Conservation (phyloP, 2,113 vertebrate genomes). For the Actinemys pallida region DNA sequence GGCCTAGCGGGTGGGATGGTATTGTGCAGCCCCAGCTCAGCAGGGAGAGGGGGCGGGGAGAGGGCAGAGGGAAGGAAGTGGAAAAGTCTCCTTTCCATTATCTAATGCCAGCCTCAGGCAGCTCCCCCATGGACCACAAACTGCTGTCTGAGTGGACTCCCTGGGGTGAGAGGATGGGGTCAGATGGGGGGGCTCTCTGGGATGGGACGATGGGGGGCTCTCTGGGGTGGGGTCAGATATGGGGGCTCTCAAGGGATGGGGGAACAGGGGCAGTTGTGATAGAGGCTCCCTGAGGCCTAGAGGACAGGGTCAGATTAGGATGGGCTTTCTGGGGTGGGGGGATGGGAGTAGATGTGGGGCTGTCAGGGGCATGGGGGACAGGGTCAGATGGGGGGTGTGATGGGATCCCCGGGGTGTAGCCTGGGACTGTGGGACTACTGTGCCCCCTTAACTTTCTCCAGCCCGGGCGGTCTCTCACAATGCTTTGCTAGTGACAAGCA, state of each 20-base stretch:
- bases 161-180: neutral
- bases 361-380: no score
- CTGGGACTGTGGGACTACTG: no score
- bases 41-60: rapidly evolving
- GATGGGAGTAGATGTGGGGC: no score
- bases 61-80: neutral
- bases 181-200: neutral
- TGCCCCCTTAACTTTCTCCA: no score
- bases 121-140: rapidly evolving
- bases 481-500: no score
- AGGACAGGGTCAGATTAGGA: no score
- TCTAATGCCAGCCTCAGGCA: neutral
- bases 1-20: neutral
- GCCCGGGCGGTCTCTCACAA: no score
- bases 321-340: no score
- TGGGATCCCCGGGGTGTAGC: no score
- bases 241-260: neutral
- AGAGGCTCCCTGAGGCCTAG: neutral
- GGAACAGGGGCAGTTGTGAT: no score
- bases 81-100: neutral
- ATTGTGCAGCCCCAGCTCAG: neutral
- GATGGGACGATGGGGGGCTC: no score
- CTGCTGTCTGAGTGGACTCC: neutral
- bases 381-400: no score
- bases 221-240: neutral